These are phyloP conservation scores for Pangasius djambal DNA, from an alignment of 2,797 vertebrate genomes.

Conservation along the genomic window DNA sequence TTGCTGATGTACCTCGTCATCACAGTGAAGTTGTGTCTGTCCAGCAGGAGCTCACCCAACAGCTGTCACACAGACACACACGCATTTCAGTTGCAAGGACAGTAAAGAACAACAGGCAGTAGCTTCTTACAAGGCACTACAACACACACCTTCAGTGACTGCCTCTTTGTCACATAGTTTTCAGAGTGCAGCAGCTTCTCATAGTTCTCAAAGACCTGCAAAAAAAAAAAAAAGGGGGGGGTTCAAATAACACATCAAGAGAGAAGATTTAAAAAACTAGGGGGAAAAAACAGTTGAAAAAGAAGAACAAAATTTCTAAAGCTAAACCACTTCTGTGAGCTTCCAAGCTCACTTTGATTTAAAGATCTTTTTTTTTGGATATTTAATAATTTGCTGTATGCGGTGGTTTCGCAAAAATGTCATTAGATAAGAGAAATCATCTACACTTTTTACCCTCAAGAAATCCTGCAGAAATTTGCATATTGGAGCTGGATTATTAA, in stretches of 20 bases:
- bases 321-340: background rate
- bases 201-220: constrained; percentile 90
- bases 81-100: background rate
- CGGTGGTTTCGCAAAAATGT: background rate
- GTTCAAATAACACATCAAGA: background rate
- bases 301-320: background rate
- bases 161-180: constrained; percentile 97
- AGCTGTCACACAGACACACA: constrained; percentile 71
- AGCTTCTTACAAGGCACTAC: background rate
- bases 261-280: background rate
- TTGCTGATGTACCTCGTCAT: constrained; percentile 97
- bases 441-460: background rate
- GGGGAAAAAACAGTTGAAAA: background rate
- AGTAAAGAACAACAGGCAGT: background rate
- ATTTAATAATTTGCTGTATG: background rate
- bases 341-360: background rate
- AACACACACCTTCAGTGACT: constrained; percentile 91
- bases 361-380: too few species aligned
- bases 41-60: constrained; percentile 89
- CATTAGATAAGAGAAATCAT: background rate
- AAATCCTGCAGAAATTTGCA: constrained; percentile 10
- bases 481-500: background rate
- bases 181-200: constrained; percentile 96
- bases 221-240: background rate
- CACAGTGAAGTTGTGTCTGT: constrained; percentile 93